Evolutionary conservation across 2,797 vertebrate species (phyloP).

Genomic region (Limnodromus scolopaceus): DNA sequence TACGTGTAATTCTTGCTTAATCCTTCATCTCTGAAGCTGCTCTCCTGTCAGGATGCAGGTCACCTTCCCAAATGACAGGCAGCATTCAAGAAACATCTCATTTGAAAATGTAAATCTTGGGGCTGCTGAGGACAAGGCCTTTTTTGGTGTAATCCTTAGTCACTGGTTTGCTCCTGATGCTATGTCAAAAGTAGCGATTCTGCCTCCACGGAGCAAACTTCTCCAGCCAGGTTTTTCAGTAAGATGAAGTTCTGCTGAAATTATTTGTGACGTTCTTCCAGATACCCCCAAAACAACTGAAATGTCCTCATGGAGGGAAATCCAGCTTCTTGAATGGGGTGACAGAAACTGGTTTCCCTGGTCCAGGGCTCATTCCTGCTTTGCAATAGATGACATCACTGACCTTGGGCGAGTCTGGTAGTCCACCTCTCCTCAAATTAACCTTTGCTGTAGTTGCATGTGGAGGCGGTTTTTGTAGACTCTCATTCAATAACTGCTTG

Average conservation of each 20-base stretch:
- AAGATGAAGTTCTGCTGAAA: not conserved
- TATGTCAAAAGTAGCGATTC: not conserved
- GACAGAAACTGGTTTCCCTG: conserved; percentile 45
- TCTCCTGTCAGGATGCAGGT: not conserved
- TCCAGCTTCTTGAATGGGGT: not conserved
- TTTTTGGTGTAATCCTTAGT: not conserved
- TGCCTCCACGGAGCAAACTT: not conserved
- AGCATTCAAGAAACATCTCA: not conserved
- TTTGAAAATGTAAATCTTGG: not conserved
- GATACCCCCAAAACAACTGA: not conserved
- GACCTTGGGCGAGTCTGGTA: conserved; percentile 37
- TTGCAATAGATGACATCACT: conserved; percentile 34
- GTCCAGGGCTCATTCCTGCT: conserved; percentile 20
- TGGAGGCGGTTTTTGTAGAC: not conserved
- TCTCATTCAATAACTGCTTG: not conserved
- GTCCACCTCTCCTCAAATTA: conserved; percentile 42
- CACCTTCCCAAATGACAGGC: not conserved
- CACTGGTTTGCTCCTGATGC: not conserved
- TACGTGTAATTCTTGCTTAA: not conserved
- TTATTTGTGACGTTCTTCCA: not conserved
- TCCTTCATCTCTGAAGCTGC: not conserved
- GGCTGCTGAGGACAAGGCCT: not conserved
- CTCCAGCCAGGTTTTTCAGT: not conserved
- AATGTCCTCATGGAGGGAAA: not conserved
- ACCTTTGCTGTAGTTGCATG: not conserved